A percentile compares a stretch with the other conserved stretches of the same genome.
These are phyloP conservation scores for Amazonetta brasiliensis DNA, from an alignment of 2,797 vertebrate genomes.

Conservation along the genomic window DNA sequence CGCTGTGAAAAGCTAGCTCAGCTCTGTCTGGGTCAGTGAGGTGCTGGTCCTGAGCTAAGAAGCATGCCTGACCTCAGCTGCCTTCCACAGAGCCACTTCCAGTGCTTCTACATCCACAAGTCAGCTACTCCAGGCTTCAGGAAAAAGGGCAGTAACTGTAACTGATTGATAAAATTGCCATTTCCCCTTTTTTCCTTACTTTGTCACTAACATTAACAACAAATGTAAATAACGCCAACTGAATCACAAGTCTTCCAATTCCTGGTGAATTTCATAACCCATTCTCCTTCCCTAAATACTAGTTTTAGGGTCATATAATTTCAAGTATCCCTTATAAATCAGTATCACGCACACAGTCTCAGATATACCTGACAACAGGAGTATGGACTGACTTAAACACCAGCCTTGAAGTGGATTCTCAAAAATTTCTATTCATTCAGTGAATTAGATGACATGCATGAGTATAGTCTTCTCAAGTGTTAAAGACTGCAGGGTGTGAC, in stretches of 20 bases:
- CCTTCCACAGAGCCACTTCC: constrained; percentile 14
- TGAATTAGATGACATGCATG: neutral
- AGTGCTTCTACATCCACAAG: neutral
- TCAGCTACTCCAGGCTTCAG: constrained; percentile 24
- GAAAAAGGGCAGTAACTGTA: constrained; percentile 9
- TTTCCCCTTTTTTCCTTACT: neutral
- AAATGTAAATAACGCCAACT: neutral
- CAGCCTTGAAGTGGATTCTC: neutral
- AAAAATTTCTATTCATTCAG: neutral
- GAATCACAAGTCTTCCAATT: neutral
- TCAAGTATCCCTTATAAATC: neutral
- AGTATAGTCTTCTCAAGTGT: neutral
- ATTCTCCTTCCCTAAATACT: neutral
- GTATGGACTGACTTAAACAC: neutral
- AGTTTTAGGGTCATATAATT: neutral
- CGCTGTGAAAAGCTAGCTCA: constrained; percentile 1
- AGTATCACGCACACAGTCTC: neutral
- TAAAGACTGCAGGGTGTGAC: neutral
- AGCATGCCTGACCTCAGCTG: constrained; percentile 32
- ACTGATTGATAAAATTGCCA: neutral
- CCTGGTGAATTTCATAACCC: neutral
- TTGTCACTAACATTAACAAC: neutral
- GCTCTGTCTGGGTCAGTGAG: constrained; percentile 45
- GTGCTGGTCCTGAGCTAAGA: constrained; percentile 36
- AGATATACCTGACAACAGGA: neutral